phyloP scores from a whole-genome alignment of 2,113 vertebrate species.

The Perca schrenkii region DNA sequence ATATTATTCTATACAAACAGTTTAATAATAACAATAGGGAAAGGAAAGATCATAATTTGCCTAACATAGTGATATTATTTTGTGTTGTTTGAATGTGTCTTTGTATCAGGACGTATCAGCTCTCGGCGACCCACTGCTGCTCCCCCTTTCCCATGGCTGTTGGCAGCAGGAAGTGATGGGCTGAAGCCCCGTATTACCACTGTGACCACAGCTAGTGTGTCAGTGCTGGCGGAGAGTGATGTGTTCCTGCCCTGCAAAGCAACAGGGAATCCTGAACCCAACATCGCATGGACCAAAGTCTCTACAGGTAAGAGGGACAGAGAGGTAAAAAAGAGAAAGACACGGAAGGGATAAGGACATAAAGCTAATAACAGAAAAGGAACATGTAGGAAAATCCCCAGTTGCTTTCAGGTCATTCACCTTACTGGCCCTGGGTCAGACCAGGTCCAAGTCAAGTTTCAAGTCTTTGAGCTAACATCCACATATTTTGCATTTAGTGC shows the following conservation, averaged over 20 bases:
- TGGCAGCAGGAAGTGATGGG: slow-evolving; percentile 59
- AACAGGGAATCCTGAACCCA: slow-evolving; percentile 80
- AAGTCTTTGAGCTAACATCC: too few species aligned
- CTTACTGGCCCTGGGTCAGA: not conserved
- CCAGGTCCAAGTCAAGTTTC: not conserved
- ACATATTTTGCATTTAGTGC: too few species aligned
- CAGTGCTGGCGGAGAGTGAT: slow-evolving; percentile 82
- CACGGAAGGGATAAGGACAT: not conserved
- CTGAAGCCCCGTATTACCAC: slow-evolving; percentile 80
- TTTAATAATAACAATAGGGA: too few species aligned
- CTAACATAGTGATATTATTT: not conserved
- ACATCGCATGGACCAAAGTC: slow-evolving; percentile 85
- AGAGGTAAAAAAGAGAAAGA: not conserved
- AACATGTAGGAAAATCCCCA: not conserved
- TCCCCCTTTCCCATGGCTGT: slow-evolving; percentile 74
- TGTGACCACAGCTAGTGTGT: slow-evolving; percentile 72
- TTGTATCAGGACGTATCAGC: slow-evolving; percentile 50
- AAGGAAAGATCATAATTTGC: too few species aligned
- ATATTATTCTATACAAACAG: too few species aligned
- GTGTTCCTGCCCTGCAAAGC: slow-evolving; percentile 81
- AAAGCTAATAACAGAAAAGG: not conserved
- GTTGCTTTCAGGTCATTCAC: not conserved
- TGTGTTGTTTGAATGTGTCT: not conserved
- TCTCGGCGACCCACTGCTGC: slow-evolving; percentile 67
- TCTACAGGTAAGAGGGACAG: slow-evolving; percentile 78